phyloP scores from a whole-genome alignment of 2,888 invertebrate species.

The Notodonta ziczac region DNA sequence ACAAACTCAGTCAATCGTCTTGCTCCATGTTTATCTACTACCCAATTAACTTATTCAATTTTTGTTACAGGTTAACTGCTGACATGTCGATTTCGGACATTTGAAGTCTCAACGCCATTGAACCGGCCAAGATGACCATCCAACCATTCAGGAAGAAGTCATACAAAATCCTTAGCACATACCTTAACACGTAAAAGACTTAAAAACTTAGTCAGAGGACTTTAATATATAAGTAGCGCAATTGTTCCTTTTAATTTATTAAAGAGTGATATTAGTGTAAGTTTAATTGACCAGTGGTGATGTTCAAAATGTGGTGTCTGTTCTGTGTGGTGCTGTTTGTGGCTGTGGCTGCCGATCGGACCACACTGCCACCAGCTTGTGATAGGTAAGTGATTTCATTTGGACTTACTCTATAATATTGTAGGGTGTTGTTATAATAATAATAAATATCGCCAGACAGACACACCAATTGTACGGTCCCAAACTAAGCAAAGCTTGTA shows the following conservation, averaged over 20 bases:
- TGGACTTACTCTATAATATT: too few relatives aligned
- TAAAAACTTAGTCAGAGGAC: conserved; percentile 40
- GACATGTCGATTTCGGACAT: conserved; percentile 42
- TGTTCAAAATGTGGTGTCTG: conserved; percentile 62
- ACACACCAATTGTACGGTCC: too few relatives aligned
- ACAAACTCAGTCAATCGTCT: too few relatives aligned
- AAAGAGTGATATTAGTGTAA: conserved; percentile 72
- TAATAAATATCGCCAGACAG: too few relatives aligned
- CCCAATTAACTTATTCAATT: conserved; percentile 4
- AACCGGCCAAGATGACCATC: conserved; percentile 66
- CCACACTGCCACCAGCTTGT: conserved; percentile 79
- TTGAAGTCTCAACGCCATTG: conserved; percentile 42
- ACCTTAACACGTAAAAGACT: conserved; percentile 70
- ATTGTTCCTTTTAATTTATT: conserved; percentile 60
- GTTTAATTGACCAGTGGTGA: conserved; percentile 50
- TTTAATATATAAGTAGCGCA: conserved; percentile 33
- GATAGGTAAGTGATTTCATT: conserved; percentile 72
- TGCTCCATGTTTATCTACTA: background rate
- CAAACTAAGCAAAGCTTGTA: too few relatives aligned
- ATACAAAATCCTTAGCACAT: conserved; percentile 68
- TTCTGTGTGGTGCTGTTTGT: conserved; percentile 53
- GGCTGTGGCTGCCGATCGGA: conserved; percentile 66
- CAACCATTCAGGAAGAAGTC: conserved; percentile 68
- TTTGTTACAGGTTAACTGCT: conserved; percentile 63
- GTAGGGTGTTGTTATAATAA: too few relatives aligned